Percentiles rank a stretch among this genome's conserved stretches.
phyloP scores from a whole-genome alignment of 1,140 invertebrate species.

The Drosophila triauraria region DNA sequence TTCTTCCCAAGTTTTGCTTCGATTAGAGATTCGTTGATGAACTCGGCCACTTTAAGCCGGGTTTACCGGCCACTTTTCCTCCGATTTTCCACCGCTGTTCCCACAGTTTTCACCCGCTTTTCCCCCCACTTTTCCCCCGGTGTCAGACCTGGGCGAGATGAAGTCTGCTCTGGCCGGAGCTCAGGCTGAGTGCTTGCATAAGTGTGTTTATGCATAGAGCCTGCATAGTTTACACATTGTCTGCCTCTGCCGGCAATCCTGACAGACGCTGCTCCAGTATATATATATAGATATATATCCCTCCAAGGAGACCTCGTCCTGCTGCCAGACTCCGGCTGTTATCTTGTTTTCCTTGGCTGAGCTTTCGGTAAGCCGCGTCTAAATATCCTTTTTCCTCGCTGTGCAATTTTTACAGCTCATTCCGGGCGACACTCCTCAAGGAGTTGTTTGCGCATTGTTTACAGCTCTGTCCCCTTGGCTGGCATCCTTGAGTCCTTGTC shows the following conservation, averaged over 20 bases:
- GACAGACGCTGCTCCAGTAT: conserved; percentile 18
- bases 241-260: conserved; percentile 53
- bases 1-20: neutral
- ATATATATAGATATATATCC: conserved; percentile 7
- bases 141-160: conserved; percentile 3
- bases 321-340: conserved; percentile 18
- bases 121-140: neutral
- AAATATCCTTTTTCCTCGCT: conserved; percentile 61
- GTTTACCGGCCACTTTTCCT: neutral
- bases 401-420: conserved; percentile 71
- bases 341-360: conserved; percentile 56
- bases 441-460: conserved; percentile 68
- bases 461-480: conserved; percentile 49
- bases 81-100: neutral
- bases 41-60: conserved; percentile 16
- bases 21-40: neutral
- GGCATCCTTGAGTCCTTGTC: neutral
- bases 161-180: conserved; percentile 16
- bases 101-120: neutral
- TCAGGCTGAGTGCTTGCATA: conserved; percentile 41
- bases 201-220: conserved; percentile 42
- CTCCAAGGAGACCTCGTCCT: neutral
- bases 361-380: conserved; percentile 71
- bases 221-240: conserved; percentile 73
- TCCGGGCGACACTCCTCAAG: conserved; percentile 69